Percentiles rank a stretch among this genome's conserved stretches.
phyloP scores from a whole-genome alignment of 1,140 invertebrate species.

The Tetraneura akinire region DNA sequence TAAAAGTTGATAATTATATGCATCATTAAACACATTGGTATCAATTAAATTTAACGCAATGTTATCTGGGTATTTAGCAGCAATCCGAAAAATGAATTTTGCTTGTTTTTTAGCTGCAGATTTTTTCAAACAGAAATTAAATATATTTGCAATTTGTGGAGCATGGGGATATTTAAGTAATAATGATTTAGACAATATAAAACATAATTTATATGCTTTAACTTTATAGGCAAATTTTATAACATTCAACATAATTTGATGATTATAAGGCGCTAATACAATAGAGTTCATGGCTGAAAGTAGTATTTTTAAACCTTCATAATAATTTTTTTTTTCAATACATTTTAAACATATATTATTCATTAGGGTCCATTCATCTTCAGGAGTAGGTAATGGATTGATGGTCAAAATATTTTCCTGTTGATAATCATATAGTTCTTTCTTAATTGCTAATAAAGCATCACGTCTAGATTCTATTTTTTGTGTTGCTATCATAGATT shows the following conservation, averaged over 20 bases:
- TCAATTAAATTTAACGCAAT: constrained; percentile 72
- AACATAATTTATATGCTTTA: constrained; percentile 24
- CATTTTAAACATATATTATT: constrained; percentile 22
- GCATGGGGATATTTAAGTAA: constrained; percentile 34
- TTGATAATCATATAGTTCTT: constrained; percentile 11
- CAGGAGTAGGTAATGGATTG: constrained; percentile 16
- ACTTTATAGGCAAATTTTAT: constrained; percentile 33
- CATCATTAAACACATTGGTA: constrained; percentile 79
- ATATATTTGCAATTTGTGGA: constrained; percentile 30
- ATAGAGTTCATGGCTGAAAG: constrained; percentile 43
- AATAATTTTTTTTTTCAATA: constrained; percentile 17
- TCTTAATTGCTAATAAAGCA: constrained; percentile 25
- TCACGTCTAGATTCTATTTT: constrained; percentile 33
- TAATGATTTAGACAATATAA: constrained; percentile 17
- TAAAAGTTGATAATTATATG: constrained; percentile 61
- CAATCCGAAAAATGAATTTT: constrained; percentile 43
- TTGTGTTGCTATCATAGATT: constrained; percentile 24
- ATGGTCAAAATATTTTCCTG: not conserved
- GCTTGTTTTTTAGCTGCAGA: constrained; percentile 40
- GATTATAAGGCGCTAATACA: constrained; percentile 20
- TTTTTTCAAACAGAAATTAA: constrained; percentile 7
- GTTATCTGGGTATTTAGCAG: constrained; percentile 43
- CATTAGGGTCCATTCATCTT: constrained; percentile 37
- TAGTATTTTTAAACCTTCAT: constrained; percentile 20
- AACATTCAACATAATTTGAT: constrained; percentile 34